Base-by-base conservation (phyloP, 2,888 invertebrate genomes). In the Xanthia icteritia region DNA sequence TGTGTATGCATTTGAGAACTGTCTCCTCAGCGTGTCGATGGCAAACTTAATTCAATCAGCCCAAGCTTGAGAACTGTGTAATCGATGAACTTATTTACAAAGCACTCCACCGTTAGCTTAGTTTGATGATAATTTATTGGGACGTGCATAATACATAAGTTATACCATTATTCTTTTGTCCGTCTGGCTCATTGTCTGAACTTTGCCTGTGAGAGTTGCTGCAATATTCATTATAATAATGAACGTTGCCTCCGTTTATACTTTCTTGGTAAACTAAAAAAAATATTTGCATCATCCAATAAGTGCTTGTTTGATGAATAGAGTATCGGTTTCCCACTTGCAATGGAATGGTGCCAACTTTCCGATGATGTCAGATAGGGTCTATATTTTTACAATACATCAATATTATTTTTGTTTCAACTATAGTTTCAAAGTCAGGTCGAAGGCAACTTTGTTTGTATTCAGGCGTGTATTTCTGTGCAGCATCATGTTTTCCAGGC, bases 391-490 rank as follows among this genome's bases (percentile, higher is more conserved):
- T 81, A 72, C 71, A 69, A 76, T 79, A 65, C 58, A 63, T 68
- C 54, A 81, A 77, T 81, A 81, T 85, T 81, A 81, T 77, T 81
- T 82, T 75, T 76, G 78, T 82, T 83, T 81, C 51, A 84, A 83
- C 84, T 77, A 69, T 69, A 76, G 83, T 73, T 87, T 81, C 82
- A 87, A 86, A 86, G 86, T 90, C 83, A 79, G 86, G 86, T 85
- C 81, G 78, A 83, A 82, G 82, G 81, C 84, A 89, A 88, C 73
- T 88, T 89, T 92, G 92, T 94, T 94, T 95, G 91, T 94, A 94
- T 93, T 90, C 89, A 88, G 86, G 89, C 84, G 90, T 91, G 86
- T 95, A 95, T 95, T 94, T 95, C 90, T 91, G 94, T 92, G 91
- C 89, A 79, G 90, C 90, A 87, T 92, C 91, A 91, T 93, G 93